phyloP scores from a whole-genome alignment of 1,140 invertebrate species.

The Dufourea novaeangliae region DNA sequence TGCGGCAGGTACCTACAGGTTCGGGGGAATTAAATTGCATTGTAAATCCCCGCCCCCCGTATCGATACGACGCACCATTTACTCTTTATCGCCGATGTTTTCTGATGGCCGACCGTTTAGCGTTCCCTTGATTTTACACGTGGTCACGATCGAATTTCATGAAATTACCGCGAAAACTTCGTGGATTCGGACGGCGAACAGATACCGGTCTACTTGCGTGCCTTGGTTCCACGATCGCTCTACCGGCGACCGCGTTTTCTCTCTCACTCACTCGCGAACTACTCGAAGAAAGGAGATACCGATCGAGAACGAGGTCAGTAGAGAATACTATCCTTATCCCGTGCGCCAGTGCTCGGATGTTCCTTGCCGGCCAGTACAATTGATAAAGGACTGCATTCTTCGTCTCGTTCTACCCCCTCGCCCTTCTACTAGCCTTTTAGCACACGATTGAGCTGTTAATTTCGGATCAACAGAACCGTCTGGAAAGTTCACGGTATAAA shows the following conservation, averaged over 20 bases:
- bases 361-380: not conserved
- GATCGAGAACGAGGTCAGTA: constrained; percentile 55
- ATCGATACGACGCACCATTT: constrained; percentile 21
- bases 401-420: too few relatives aligned
- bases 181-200: not conserved
- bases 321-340: constrained; percentile 32
- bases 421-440: too few relatives aligned
- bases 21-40: constrained; percentile 49
- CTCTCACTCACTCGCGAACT: not conserved
- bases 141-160: not conserved
- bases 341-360: constrained; percentile 1
- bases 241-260: not conserved
- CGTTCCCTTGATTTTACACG: not conserved
- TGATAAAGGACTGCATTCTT: not conserved
- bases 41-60: constrained; percentile 43
- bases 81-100: not conserved
- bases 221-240: not conserved
- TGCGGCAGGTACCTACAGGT: constrained; percentile 45
- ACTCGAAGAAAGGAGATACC: constrained; percentile 35
- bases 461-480: not conserved
- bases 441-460: not conserved
- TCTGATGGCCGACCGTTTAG: not conserved
- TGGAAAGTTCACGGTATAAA: too few relatives aligned
- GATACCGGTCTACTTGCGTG: not conserved
- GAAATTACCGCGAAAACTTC: not conserved